Conservation (phyloP, 2,113 vertebrate genomes). For the human (Homo sapiens) region GRCh38 chr6:37688501-37689000, state of each 20-base stretch:
- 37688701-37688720: background rate
- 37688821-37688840: background rate
- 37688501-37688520: too few relatives aligned
- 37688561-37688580: fast-evolving
- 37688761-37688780: background rate
- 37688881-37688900: background rate
- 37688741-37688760: background rate
- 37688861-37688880: background rate
- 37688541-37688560: background rate
- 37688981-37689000: background rate
- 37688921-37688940: fast-evolving
- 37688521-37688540: too few relatives aligned
- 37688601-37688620: background rate
- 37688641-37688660: background rate
- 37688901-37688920: background rate
- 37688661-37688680: conserved; percentile 37
- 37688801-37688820: background rate
- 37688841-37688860: background rate
- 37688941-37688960: background rate
- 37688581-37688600: background rate
- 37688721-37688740: background rate
- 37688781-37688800: background rate
- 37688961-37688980: background rate
- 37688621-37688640: background rate
- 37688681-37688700: background rate